Evolutionary conservation across 2,888 invertebrate genomes (phyloP).

Genomic region (Cremastinae sp.): DNA sequence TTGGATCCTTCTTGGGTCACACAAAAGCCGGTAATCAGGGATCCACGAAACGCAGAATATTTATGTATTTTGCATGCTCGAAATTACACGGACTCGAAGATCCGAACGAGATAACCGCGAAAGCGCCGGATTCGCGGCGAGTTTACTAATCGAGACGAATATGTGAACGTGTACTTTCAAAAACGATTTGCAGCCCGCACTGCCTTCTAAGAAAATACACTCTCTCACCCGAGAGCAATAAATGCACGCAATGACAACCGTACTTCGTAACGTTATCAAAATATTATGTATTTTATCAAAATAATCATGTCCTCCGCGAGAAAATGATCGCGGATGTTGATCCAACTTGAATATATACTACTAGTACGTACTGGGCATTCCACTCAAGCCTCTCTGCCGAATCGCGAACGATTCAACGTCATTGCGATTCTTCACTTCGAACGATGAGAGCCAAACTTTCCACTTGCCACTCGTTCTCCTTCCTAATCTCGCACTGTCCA

Average conservation of each 20-base stretch:
- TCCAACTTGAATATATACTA: constrained; percentile 5
- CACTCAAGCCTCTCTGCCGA: no score
- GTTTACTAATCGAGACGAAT: constrained; percentile 1
- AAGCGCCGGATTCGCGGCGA: background rate
- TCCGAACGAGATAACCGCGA: background rate
- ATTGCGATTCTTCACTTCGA: no score
- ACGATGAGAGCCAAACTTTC: constrained; percentile 74
- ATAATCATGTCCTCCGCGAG: background rate
- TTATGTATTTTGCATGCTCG: background rate
- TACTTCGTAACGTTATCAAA: no score
- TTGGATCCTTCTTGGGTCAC: no score
- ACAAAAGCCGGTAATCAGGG: no score
- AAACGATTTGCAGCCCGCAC: constrained; percentile 29
- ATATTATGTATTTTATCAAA: background rate
- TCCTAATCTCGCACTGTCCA: constrained; percentile 44
- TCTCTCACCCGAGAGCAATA: no score
- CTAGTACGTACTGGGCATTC: no score
- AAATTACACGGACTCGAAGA: background rate
- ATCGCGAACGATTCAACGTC: no score
- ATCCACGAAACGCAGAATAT: no score
- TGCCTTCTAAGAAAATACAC: constrained; percentile 3
- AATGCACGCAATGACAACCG: no score
- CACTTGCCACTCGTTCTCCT: constrained; percentile 70
- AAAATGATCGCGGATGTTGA: no score
- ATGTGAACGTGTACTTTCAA: constrained; percentile 7